Percentiles rank a stretch among this genome's conserved stretches.
Evolutionary conservation across 2,888 invertebrate species (phyloP).

Genomic region (Lycaena phlaeas): DNA sequence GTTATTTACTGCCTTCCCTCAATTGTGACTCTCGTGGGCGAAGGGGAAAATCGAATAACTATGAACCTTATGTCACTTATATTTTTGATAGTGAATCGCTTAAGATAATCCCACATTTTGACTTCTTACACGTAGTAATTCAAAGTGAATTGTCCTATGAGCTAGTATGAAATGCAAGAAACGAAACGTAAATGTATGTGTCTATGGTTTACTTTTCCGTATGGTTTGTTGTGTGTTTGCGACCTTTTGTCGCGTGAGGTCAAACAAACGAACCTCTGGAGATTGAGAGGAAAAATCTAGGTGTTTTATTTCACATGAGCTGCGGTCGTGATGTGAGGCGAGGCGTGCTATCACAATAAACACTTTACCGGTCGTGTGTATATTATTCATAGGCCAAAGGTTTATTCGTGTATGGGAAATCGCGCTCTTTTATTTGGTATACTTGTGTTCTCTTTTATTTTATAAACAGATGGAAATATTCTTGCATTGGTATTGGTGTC

Average conservation of each 20-base stretch:
- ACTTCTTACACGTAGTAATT: constrained; percentile 37
- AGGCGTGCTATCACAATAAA: constrained; percentile 60
- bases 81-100: constrained; percentile 38
- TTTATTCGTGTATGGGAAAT: constrained; percentile 16
- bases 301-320: constrained; percentile 64
- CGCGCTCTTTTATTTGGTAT: constrained; percentile 1
- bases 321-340: constrained; percentile 45
- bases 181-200: constrained; percentile 32
- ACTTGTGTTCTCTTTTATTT: constrained; percentile 1
- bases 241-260: constrained; percentile 29
- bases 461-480: background rate
- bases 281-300: constrained; percentile 65
- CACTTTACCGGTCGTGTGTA: constrained; percentile 51
- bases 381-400: constrained; percentile 57
- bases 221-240: constrained; percentile 26
- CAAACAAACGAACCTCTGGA: constrained; percentile 40
- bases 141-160: constrained; percentile 31
- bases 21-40: constrained; percentile 42
- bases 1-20: constrained; percentile 69
- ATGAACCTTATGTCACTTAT: constrained; percentile 38
- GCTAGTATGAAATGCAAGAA: no score
- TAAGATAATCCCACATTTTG: constrained; percentile 29
- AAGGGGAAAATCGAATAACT: constrained; percentile 34
- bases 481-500: background rate
- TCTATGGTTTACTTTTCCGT: constrained; percentile 43